A percentile compares a stretch with the other conserved stretches of the same genome.
Conservation (phyloP, 2,888 invertebrate species). For the Griposia aprilina region DNA sequence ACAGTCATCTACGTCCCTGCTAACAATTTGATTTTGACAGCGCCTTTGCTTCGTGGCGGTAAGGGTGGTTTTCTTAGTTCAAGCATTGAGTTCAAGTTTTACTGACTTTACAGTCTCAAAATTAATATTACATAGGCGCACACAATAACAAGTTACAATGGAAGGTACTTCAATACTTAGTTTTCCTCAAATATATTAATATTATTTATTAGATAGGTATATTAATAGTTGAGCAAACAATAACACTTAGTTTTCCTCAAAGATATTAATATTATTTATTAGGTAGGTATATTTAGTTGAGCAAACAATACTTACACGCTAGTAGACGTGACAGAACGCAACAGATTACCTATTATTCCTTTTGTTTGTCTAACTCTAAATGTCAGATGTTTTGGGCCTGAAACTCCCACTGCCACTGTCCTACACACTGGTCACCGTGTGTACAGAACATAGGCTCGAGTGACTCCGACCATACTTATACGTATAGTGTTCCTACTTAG, state of each 20-base stretch:
- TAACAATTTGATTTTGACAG: neutral
- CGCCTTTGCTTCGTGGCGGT: neutral
- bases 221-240: neutral
- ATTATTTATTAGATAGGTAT: neutral
- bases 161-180: neutral
- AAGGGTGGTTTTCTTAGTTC: neutral
- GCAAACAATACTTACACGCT: neutral
- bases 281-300: neutral
- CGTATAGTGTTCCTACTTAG: too few species aligned
- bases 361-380: neutral
- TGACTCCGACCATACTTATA: neutral
- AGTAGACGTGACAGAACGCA: neutral
- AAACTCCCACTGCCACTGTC: neutral
- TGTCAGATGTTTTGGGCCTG: too few species aligned
- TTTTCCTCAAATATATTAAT: slow-evolving; percentile 34
- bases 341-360: neutral
- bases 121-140: neutral
- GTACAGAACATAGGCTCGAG: neutral
- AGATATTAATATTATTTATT: slow-evolving; percentile 5
- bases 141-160: slow-evolving; percentile 4
- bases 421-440: too few species aligned
- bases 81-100: neutral
- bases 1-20: neutral
- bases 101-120: neutral
- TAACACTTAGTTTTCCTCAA: slow-evolving; percentile 31